Conservation (phyloP, 2,888 invertebrate species). For the Andrena minutula region DNA sequence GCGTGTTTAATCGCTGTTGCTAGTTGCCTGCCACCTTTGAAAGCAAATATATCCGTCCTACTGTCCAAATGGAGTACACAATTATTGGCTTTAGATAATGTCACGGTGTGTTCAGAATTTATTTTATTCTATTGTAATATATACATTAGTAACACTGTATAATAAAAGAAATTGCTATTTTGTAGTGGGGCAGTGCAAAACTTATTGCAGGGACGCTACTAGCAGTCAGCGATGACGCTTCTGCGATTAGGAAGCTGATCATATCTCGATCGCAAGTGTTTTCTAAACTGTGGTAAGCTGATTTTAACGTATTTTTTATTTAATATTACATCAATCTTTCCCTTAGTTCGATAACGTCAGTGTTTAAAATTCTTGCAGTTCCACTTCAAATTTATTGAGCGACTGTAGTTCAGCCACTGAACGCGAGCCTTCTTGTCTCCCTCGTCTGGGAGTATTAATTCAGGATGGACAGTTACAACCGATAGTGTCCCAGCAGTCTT, state of each 20-base stretch:
- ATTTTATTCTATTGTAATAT: conserved; percentile 8
- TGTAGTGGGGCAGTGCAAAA: conserved; percentile 79
- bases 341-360: background rate
- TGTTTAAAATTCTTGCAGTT: conserved; percentile 77
- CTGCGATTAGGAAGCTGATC: conserved; percentile 70
- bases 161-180: conserved; percentile 22
- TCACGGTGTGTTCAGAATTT: conserved; percentile 71
- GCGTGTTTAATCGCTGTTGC: conserved; percentile 78
- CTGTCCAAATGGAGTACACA: conserved; percentile 82
- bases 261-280: conserved; percentile 74
- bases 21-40: conserved; percentile 69
- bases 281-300: conserved; percentile 74
- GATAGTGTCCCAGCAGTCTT: conserved; percentile 84
- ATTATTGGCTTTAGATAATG: conserved; percentile 60
- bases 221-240: conserved; percentile 64
- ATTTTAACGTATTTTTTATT: conserved; percentile 1
- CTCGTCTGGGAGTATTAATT: conserved; percentile 85
- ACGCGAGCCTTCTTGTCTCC: conserved; percentile 85
- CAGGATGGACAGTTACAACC: conserved; percentile 86
- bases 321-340: background rate
- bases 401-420: conserved; percentile 81
- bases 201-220: conserved; percentile 76
- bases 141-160: background rate
- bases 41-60: conserved; percentile 71
- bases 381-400: conserved; percentile 86